A percentile compares a stretch with the other conserved stretches of the same genome.
Evolutionary conservation across 2,797 vertebrate species (phyloP).

Genomic region (Bradypodion pumilum): DNA sequence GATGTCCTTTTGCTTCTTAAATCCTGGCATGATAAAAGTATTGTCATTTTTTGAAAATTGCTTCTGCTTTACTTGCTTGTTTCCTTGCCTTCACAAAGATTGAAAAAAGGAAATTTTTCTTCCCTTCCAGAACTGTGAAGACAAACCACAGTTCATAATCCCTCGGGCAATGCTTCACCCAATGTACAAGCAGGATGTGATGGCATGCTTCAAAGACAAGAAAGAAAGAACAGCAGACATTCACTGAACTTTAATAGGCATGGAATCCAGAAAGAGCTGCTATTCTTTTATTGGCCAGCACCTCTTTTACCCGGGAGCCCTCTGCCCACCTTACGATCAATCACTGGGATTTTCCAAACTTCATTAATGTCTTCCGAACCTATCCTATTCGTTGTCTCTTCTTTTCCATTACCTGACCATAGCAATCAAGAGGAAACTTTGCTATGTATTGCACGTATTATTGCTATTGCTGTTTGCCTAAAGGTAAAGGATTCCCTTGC

Average conservation of each 20-base stretch:
- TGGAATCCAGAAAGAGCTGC: neutral
- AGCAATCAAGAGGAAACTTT: neutral
- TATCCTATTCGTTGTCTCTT: neutral
- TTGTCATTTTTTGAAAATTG: neutral
- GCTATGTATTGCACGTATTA: too few relatives aligned
- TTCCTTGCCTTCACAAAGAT: neutral
- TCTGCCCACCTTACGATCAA: neutral
- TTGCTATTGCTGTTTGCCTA: too few relatives aligned
- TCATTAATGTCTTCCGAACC: neutral
- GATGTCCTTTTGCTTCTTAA: neutral
- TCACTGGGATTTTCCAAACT: neutral
- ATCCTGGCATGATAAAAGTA: neutral
- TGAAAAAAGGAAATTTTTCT: constrained; percentile 11
- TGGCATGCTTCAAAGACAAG: neutral
- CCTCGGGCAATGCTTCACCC: constrained; percentile 3
- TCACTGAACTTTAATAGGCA: neutral
- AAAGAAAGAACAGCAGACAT: neutral
- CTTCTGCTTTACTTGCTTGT: neutral
- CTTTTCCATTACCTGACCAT: neutral
- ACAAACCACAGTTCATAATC: constrained; percentile 35
- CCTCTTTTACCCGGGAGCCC: neutral
- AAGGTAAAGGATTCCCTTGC: too few relatives aligned
- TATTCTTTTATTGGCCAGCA: neutral
- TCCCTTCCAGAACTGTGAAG: constrained; percentile 57
- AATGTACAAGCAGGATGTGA: constrained; percentile 16